Evolutionary conservation across 2,113 vertebrate genomes (phyloP).

Genomic region (Callorhinus ursinus): DNA sequence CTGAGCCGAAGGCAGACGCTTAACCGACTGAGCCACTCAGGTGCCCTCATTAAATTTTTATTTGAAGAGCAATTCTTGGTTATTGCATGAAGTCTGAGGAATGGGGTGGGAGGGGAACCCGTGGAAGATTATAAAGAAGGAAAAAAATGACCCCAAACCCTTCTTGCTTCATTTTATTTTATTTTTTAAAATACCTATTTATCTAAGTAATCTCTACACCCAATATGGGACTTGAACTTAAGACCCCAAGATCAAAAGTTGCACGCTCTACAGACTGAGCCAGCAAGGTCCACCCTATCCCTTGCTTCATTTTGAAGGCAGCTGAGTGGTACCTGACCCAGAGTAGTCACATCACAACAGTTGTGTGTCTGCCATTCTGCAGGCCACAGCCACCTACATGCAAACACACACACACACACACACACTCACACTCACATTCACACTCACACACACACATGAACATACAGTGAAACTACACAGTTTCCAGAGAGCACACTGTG

Average conservation of each 20-base stretch:
- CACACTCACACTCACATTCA: neutral
- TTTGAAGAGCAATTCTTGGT: conserved; percentile 18
- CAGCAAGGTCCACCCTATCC: neutral
- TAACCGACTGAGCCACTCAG: too few species aligned
- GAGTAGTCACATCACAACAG: neutral
- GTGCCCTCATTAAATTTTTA: neutral
- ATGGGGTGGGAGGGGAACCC: neutral
- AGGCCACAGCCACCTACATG: neutral
- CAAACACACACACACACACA: neutral
- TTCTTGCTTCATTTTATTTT: neutral
- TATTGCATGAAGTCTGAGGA: neutral
- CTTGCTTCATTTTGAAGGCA: neutral
- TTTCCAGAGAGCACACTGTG: conserved; percentile 31
- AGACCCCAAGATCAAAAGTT: neutral
- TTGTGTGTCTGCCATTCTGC: neutral
- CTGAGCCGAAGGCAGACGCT: neutral
- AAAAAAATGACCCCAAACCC: neutral
- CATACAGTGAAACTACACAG: neutral
- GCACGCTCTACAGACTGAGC: neutral
- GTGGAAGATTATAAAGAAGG: neutral
- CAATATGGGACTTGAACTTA: neutral
- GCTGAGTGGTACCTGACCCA: neutral
- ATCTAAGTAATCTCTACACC: neutral
- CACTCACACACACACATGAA: neutral
- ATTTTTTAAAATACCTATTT: neutral